Base-by-base conservation (phyloP, 2,797 vertebrate species). In the Coranthus polyacanthus region DNA sequence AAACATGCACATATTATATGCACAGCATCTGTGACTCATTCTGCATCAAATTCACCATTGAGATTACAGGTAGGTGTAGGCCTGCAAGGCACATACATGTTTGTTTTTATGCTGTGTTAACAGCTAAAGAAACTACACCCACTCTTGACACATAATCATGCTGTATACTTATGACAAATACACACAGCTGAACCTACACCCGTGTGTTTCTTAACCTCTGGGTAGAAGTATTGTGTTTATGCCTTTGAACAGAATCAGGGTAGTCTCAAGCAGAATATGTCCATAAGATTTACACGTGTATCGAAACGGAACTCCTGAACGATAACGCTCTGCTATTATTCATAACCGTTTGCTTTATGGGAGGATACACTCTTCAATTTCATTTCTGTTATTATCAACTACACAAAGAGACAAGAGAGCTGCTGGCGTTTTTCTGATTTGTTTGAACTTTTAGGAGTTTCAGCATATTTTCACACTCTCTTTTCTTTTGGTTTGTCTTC, bases 1-100 rank as follows among this genome's bases (percentile, higher is more conserved):
- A 15, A 13, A 4, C 6, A 3, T 54, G 37, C 22, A 17, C 17
- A 2, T n/a, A n/a, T 44, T 16, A 15, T 36, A 21, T 42, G 15
- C 63, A 26, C 13, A 52, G 9, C 16, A 4, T 41, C 12, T 49
- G 12, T 78, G 70, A 78, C 29, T 82, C 69, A 42, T 10, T 20
- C 24, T 55, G 20, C 34, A 42, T 64, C 18, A 46, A 11, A 22
- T 54, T 64, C 42, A 41, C 21, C 20, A 4, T 22, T 36, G 46
- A 58, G 26, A 58, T 57, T 22, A 41, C 32, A 36, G 24, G 17
- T 38, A 49, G 44, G 43, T 39, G 59, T 49, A 2, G 24, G 24
- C 38, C 53, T 70, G 52, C 26, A 11, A 37, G 42, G 32, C 22
- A 47, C 45, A 71, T 60, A 37, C 12, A 45, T 57, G 41, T 58